Evolutionary conservation across 2,113 vertebrate species (phyloP).

Genomic region (Phalacrocorax pelagicus): DNA sequence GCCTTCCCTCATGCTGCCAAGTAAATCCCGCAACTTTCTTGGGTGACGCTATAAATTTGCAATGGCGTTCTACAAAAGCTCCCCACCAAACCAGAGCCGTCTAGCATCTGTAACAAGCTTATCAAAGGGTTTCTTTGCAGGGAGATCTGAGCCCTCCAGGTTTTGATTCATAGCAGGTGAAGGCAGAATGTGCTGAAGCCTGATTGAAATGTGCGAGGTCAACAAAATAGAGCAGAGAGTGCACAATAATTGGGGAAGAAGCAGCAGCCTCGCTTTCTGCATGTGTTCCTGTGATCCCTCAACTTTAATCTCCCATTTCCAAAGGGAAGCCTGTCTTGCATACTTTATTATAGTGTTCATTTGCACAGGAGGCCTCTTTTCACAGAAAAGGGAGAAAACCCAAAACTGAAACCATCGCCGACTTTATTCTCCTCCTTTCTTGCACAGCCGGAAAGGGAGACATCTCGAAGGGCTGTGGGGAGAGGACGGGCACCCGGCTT

Average conservation of each 20-base stretch:
- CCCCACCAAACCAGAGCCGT: conserved; percentile 38
- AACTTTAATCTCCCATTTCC: conserved; percentile 64
- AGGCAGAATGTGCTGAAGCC: conserved; percentile 69
- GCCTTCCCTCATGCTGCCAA: background rate
- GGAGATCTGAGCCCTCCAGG: conserved; percentile 74
- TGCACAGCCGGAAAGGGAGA: background rate
- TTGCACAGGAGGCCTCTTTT: conserved; percentile 2
- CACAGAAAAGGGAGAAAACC: background rate
- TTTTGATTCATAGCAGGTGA: conserved; percentile 74
- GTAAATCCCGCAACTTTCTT: conserved; percentile 3
- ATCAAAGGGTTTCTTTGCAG: conserved; percentile 70
- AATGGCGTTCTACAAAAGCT: conserved; percentile 24
- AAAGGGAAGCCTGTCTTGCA: conserved; percentile 67
- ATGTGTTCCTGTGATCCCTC: conserved; percentile 45
- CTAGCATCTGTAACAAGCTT: conserved; percentile 73
- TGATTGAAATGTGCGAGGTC: conserved; percentile 77
- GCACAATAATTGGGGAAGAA: conserved; percentile 75
- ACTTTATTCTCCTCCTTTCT: background rate
- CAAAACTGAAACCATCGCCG: background rate
- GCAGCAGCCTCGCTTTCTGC: conserved; percentile 43
- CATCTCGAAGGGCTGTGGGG: background rate
- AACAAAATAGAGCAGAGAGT: conserved; percentile 70
- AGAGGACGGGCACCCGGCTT: background rate
- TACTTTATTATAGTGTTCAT: conserved; percentile 25
- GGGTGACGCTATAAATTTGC: conserved; percentile 66